Base-by-base conservation (phyloP, 1,140 invertebrate genomes). In the Lithobius niger region DNA sequence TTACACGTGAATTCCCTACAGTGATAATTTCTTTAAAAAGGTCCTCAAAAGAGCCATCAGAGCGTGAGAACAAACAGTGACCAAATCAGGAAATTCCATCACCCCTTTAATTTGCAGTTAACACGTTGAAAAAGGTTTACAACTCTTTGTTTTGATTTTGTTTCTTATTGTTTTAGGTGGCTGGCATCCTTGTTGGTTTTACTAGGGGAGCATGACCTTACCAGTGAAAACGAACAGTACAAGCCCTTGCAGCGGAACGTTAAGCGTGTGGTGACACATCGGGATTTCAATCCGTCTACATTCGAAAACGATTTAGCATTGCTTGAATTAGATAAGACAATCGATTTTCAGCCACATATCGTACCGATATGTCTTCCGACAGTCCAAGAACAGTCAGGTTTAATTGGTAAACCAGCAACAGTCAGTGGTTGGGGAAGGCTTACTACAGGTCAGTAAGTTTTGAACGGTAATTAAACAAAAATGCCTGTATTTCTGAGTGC, bases 311-410 rank as follows among this genome's bases (percentile, higher is more conserved):
- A 94, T 66, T 74, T 93, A 58, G 89, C 88, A 0, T 67, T 94
- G 6, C 65, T 92, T 36, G 87, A 92, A 66, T 65, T 94, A 57
- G 89, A 93, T 57, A 77, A 80, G 19, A 80, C 87, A 0, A 75
- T 94, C n/a, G 77, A 81, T 56, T 89, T 86, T 64, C 85, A 91
- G 64, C 77, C 81, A 2, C 87, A 92, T 67, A 89, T 94, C 57
- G 86, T 94, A 13, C 90, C 91, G 1, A 92, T 94, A 66, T 95
- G 90, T 68, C 82, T 95, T 78, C 90, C 90, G 2, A 72, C 80
- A 1, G 47, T 48, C 3, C 84, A 88, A 55, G 72, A 77, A n/a
- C 78, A 81, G 4, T 4, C 24, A 3, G 84, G 88, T 66, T 89
- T 86, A 66, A 86, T 84, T 0, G 85, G 86, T 52, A 76, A 82